These are phyloP conservation scores for Macrotus californicus DNA, from an alignment of 2,113 vertebrate species.

Conservation along the genomic window DNA sequence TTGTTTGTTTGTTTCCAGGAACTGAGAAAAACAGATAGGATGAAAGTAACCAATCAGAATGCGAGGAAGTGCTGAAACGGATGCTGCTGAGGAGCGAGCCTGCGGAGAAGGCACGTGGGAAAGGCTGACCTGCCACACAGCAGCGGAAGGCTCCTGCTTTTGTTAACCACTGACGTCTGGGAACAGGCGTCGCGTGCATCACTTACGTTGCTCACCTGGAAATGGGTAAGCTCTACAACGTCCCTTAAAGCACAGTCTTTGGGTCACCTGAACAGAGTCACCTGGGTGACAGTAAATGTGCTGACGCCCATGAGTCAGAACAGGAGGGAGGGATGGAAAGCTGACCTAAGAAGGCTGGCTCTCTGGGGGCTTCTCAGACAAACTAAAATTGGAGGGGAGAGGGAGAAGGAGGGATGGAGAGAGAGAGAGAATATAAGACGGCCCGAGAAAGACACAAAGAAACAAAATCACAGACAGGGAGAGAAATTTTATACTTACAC, in stretches of 20 bases:
- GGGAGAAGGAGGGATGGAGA: neutral
- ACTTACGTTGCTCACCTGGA: neutral
- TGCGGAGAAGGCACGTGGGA: accelerated
- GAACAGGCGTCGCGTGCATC: neutral
- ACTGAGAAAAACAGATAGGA: neutral
- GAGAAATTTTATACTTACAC: neutral
- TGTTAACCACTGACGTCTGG: too few species aligned
- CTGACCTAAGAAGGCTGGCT: neutral
- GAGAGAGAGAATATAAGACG: neutral
- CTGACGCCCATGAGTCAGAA: neutral
- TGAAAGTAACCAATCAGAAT: neutral
- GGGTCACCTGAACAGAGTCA: neutral
- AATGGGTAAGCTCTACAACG: neutral
- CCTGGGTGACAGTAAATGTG: neutral
- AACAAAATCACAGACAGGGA: neutral
- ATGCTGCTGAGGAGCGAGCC: neutral
- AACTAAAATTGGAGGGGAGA: neutral
- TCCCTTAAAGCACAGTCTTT: neutral
- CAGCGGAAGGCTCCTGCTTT: accelerated
- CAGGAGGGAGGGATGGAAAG: neutral
- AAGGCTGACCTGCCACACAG: too few species aligned
- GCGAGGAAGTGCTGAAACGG: neutral
- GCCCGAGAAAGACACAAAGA: neutral
- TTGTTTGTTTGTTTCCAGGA: neutral
- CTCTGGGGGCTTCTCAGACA: neutral